Percentiles rank a stretch among this genome's conserved stretches.
Evolutionary conservation across 2,113 vertebrate species (phyloP).

Genomic region (Trochalopteron elliotii): DNA sequence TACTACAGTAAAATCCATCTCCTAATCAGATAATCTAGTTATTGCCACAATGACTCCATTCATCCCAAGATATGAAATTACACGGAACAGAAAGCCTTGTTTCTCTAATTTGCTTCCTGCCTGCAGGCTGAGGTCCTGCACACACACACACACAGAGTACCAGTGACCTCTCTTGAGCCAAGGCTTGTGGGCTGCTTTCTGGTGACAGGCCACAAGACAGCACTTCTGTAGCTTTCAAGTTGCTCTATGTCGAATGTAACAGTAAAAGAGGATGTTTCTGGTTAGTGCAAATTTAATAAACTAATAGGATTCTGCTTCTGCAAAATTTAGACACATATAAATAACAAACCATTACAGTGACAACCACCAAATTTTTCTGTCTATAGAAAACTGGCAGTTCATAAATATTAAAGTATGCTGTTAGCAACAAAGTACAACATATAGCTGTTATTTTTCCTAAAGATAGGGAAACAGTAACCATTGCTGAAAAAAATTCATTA

Average conservation of each 20-base stretch:
- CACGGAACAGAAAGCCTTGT: not conserved
- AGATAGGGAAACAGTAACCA: constrained; percentile 29
- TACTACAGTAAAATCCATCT: not conserved
- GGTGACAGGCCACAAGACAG: not conserved
- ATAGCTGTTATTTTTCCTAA: constrained; percentile 38
- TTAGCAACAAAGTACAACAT: constrained; percentile 48
- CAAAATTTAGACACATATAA: constrained; percentile 30
- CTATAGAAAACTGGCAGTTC: constrained; percentile 25
- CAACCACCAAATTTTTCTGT: not conserved
- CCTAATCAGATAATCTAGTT: not conserved
- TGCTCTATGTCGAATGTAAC: not conserved
- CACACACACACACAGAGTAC: not conserved
- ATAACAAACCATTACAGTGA: constrained; percentile 36
- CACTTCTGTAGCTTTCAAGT: not conserved
- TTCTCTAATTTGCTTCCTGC: not conserved
- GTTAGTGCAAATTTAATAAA: constrained; percentile 15
- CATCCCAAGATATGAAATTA: not conserved
- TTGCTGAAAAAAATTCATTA: constrained; percentile 46
- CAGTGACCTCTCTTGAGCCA: not conserved
- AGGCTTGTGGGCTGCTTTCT: not conserved
- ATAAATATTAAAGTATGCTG: constrained; percentile 48
- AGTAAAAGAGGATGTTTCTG: not conserved
- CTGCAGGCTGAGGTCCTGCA: not conserved
- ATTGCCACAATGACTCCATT: not conserved
- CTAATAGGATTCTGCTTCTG: not conserved